phyloP scores from a whole-genome alignment of 2,797 vertebrate species.

The Lepilemur ruficaudatus region DNA sequence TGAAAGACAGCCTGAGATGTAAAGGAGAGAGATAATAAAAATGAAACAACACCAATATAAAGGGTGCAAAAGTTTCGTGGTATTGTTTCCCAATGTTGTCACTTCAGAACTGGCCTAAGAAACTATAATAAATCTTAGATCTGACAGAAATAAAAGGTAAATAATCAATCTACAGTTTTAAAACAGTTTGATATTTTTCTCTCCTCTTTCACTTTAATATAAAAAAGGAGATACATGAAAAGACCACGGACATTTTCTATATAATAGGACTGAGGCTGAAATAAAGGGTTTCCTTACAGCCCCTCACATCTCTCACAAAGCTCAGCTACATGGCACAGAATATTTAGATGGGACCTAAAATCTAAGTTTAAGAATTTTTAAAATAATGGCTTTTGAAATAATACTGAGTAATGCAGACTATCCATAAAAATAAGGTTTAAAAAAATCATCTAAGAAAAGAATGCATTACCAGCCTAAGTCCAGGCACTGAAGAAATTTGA shows the following conservation, averaged over 20 bases:
- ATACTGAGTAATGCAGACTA: background rate
- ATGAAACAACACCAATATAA: background rate
- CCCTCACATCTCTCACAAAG: background rate
- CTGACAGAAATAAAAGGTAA: constrained; percentile 13
- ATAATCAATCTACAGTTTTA: background rate
- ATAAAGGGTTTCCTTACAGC: background rate
- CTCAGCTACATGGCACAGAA: background rate
- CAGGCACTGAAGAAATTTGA: background rate
- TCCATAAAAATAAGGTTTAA: background rate
- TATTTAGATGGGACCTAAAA: background rate
- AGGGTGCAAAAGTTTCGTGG: background rate
- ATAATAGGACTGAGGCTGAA: background rate
- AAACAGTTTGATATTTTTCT: background rate
- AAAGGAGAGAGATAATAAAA: background rate
- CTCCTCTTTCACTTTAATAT: background rate
- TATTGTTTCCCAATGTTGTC: background rate
- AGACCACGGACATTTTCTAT: background rate
- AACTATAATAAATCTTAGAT: background rate
- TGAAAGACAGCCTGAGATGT: background rate
- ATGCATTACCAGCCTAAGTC: background rate
- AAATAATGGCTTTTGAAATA: background rate
- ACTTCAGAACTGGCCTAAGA: background rate
- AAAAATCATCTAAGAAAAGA: background rate
- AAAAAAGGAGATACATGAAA: background rate
- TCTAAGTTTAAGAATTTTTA: background rate